Evolutionary conservation across 2,888 invertebrate genomes (phyloP).

Genomic region (Andrena bucephala): DNA sequence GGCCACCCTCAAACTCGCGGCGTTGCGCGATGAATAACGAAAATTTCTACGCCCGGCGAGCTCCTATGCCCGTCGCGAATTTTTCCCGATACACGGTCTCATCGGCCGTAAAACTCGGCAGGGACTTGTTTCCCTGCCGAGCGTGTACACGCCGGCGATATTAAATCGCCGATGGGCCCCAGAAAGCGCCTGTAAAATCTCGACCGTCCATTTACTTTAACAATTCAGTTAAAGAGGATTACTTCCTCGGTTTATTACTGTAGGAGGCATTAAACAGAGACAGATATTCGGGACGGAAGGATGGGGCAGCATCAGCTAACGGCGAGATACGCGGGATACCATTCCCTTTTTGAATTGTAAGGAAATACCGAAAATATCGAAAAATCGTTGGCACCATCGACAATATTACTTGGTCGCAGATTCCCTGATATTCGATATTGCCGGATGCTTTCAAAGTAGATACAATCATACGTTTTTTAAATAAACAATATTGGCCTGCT

Average conservation of each 20-base stretch:
- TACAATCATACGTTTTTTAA: conserved; percentile 42
- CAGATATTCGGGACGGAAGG: conserved; percentile 20
- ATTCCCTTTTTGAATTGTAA: not conserved
- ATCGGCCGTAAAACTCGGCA: conserved; percentile 46
- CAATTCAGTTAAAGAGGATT: conserved; percentile 60
- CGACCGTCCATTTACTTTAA: conserved; percentile 53
- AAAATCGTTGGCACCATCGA: not conserved
- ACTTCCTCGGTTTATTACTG: conserved; percentile 47
- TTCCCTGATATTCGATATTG: conserved; percentile 33
- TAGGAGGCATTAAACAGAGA: conserved; percentile 35
- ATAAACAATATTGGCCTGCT: conserved; percentile 44
- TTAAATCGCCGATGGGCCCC: conserved; percentile 54
- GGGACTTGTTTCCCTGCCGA: conserved; percentile 35
- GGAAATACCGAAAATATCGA: conserved; percentile 18
- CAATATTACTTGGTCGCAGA: not conserved
- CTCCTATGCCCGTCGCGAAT: conserved; percentile 26
- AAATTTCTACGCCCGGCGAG: conserved; percentile 55
- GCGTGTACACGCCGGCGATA: conserved; percentile 34
- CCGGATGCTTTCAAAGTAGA: conserved; percentile 10
- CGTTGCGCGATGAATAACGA: conserved; percentile 68
- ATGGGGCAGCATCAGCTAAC: not conserved
- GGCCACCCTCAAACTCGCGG: conserved; percentile 52
- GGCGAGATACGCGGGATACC: not conserved
- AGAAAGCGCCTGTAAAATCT: conserved; percentile 51
- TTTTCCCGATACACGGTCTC: conserved; percentile 51